phyloP scores from a whole-genome alignment of 1,140 invertebrate genomes.

The Cepaea nemoralis region DNA sequence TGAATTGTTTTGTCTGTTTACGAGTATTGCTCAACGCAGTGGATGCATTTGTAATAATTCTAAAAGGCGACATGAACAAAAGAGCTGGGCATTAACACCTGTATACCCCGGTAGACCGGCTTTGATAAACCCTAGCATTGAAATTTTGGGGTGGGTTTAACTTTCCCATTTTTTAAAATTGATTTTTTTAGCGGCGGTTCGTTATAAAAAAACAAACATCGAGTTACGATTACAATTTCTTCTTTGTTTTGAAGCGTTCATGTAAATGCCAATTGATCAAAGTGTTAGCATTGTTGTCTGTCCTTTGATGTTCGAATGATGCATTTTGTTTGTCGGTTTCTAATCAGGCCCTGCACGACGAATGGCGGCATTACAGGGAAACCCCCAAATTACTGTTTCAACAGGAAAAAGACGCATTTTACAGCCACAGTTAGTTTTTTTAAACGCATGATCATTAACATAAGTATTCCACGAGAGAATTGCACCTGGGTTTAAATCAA shows the following conservation, averaged over 20 bases:
- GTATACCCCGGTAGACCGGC: background rate
- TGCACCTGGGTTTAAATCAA: too few relatives aligned
- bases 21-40: background rate
- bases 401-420: background rate
- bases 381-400: background rate
- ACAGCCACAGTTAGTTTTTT: background rate
- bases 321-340: background rate
- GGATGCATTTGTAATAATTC: background rate
- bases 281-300: constrained; percentile 2
- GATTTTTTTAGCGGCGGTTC: background rate
- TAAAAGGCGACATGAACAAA: background rate
- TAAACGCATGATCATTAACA: background rate
- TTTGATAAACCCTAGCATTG: background rate
- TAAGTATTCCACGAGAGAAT: too few relatives aligned
- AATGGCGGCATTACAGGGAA: background rate
- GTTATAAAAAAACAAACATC: constrained; percentile 1
- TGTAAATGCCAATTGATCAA: background rate
- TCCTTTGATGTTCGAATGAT: constrained; percentile 12
- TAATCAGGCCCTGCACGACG: background rate
- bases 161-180: too few relatives aligned
- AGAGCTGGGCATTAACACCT: background rate
- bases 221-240: constrained; percentile 7
- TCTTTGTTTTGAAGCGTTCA: constrained; percentile 7
- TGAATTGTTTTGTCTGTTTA: background rate
- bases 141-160: too few relatives aligned